A percentile compares a stretch with the other conserved stretches of the same genome.
Evolutionary conservation across 2,113 vertebrate species (phyloP).

Genomic region (Pleuronectes platessa): DNA sequence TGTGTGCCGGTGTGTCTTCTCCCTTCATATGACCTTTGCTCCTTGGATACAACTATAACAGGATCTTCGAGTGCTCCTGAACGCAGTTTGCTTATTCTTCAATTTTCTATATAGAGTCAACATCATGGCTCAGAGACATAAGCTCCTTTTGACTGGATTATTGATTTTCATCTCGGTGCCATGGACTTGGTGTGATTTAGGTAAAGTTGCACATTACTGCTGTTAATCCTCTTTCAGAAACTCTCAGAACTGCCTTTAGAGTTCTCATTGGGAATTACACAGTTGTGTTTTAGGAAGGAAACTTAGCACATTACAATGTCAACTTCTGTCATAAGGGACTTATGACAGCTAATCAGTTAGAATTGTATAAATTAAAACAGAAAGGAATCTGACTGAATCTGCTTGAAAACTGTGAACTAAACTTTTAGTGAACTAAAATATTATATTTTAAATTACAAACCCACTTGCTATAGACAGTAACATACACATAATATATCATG

Average conservation of each 20-base stretch:
- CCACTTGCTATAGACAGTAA: too few relatives aligned
- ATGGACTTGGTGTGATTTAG: constrained; percentile 34
- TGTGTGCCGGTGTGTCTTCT: background rate
- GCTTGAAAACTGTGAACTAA: too few relatives aligned
- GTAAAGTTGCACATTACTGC: constrained; percentile 58
- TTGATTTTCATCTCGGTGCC: constrained; percentile 65
- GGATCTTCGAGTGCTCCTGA: background rate
- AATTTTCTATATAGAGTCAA: background rate
- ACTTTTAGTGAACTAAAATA: too few relatives aligned
- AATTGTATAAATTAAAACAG: too few relatives aligned
- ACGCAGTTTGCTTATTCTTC: background rate
- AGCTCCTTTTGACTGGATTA: constrained; percentile 57
- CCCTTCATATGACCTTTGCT: constrained; percentile 66
- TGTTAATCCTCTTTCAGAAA: background rate
- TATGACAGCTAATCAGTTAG: background rate
- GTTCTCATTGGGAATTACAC: background rate
- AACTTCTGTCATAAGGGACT: background rate
- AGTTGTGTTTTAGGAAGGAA: background rate
- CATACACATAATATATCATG: too few relatives aligned
- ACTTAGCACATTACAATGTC: background rate
- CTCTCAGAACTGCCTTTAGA: background rate
- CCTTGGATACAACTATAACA: constrained; percentile 61
- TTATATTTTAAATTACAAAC: too few relatives aligned
- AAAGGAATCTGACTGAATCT: too few relatives aligned
- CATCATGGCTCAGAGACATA: constrained; percentile 64